Evolutionary conservation across 2,113 vertebrate species (phyloP).

Genomic region (Herpetotheres cachinnans): DNA sequence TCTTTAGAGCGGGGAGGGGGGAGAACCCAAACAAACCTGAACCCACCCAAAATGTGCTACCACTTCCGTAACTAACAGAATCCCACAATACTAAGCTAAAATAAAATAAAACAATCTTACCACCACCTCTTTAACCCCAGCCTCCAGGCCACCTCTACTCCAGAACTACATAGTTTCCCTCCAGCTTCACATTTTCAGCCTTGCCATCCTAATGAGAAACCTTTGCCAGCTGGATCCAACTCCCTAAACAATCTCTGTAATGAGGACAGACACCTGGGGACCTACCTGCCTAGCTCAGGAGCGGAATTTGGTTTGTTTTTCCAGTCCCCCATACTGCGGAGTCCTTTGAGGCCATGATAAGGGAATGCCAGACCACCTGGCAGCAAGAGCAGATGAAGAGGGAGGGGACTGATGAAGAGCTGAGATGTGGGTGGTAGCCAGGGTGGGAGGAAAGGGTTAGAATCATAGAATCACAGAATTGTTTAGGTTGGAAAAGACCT

Average conservation of each 20-base stretch:
- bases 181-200: constrained; percentile 19
- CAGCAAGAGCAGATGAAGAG: constrained; percentile 1
- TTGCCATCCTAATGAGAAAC: constrained; percentile 23
- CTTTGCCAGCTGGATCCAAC: constrained; percentile 35
- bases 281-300: constrained; percentile 32
- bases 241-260: constrained; percentile 33
- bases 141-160: neutral
- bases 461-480: neutral
- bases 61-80: neutral
- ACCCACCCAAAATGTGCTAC: neutral
- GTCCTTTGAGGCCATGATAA: constrained; percentile 11
- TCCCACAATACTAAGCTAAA: neutral
- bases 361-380: constrained; percentile 28
- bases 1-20: neutral
- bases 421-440: neutral
- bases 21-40: neutral
- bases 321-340: neutral
- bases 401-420: neutral
- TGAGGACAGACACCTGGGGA: constrained; percentile 50
- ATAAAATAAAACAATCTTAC: neutral
- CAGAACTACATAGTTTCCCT: neutral
- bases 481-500: neutral
- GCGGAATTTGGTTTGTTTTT: constrained; percentile 15
- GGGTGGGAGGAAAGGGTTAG: neutral
- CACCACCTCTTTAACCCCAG: neutral